Evolutionary conservation across 2,888 invertebrate species (phyloP).

Genomic region (Leptura quadrifasciata): DNA sequence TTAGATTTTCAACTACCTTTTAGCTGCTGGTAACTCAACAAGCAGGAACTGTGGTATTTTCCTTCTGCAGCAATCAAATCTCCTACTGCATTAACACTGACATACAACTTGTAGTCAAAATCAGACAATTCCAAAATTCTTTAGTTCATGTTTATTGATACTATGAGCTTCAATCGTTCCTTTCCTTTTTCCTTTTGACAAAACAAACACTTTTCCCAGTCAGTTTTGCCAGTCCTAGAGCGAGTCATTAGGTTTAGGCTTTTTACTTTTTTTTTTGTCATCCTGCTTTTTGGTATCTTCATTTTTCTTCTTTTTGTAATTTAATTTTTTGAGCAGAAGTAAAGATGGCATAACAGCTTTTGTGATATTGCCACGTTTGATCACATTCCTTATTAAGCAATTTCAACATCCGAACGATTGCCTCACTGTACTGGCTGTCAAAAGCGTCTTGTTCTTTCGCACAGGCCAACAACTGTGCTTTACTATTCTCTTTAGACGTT

Average conservation of each 20-base stretch:
- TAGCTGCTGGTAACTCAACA: neutral
- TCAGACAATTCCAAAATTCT: neutral
- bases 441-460: constrained; percentile 4
- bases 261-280: neutral
- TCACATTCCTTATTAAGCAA: constrained; percentile 3
- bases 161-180: neutral
- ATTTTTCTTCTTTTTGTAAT: neutral
- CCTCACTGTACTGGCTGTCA: constrained; percentile 7
- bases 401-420: constrained; percentile 3
- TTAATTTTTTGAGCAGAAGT: constrained; percentile 5
- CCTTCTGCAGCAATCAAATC: neutral
- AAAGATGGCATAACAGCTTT: neutral
- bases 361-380: constrained; percentile 1
- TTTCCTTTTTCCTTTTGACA: neutral
- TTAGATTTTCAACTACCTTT: neutral
- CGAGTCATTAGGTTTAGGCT: neutral
- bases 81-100: neutral
- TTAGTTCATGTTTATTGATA: neutral
- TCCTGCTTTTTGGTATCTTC: constrained; percentile 1
- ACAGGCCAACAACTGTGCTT: neutral
- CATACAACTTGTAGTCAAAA: neutral
- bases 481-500: neutral
- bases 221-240: neutral
- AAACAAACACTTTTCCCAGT: neutral
- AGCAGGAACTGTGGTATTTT: too few species aligned